phyloP scores from a whole-genome alignment of 2,888 invertebrate species.

The Euproctis similis region DNA sequence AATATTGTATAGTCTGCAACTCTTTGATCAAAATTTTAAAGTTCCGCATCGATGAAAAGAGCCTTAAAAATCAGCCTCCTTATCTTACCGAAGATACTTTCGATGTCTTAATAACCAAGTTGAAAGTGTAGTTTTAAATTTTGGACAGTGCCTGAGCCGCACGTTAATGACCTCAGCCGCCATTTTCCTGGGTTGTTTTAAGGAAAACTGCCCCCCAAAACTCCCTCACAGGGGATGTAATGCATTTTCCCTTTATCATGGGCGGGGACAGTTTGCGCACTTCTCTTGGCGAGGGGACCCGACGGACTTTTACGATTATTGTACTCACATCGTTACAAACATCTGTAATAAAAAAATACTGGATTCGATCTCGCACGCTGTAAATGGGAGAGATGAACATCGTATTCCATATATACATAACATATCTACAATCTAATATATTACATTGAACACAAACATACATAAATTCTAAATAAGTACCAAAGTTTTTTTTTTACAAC shows the following conservation, averaged over 20 bases:
- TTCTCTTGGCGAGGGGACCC: conserved; percentile 56
- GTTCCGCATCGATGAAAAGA: no score
- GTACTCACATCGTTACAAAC: conserved; percentile 55
- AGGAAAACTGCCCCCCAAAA: conserved; percentile 50
- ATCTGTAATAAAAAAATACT: conserved; percentile 50
- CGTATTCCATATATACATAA: no score
- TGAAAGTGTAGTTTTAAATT: conserved; percentile 58
- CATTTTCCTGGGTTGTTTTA: conserved; percentile 62
- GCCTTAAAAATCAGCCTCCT: conserved; percentile 13
- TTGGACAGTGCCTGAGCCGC: conserved; percentile 48
- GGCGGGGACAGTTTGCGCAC: conserved; percentile 65
- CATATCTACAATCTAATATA: no score
- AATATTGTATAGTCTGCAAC: no score
- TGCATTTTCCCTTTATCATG: conserved; percentile 72
- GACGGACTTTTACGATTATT: conserved; percentile 69
- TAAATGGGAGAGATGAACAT: conserved; percentile 35
- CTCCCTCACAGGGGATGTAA: conserved; percentile 62
- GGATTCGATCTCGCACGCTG: conserved; percentile 38
- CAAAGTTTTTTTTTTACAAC: no score
- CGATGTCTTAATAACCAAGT: conserved; percentile 43
- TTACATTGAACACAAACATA: no score
- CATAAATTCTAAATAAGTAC: no score
- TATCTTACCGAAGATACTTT: conserved; percentile 28
- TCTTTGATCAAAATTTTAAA: no score
- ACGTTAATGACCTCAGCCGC: conserved; percentile 62